phyloP scores from a whole-genome alignment of 2,113 vertebrate species.

The Petaurus breviceps region DNA sequence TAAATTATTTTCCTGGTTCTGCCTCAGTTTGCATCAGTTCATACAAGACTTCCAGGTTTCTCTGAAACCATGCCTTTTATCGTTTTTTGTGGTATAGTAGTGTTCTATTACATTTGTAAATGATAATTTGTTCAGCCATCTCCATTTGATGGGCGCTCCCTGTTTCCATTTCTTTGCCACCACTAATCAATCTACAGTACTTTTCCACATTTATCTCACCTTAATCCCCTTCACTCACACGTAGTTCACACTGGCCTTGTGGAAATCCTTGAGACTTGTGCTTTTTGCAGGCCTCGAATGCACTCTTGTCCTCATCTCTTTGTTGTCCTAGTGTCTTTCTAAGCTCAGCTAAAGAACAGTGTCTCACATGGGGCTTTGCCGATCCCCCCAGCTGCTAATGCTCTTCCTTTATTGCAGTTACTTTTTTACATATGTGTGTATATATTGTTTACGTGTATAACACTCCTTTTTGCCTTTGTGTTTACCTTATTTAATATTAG shows the following conservation, averaged over 20 bases:
- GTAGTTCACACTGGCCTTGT: not conserved
- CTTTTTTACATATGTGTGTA: not conserved
- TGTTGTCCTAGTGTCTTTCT: not conserved
- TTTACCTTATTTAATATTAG: not conserved
- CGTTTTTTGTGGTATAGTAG: not conserved
- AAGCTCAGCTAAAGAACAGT: not conserved
- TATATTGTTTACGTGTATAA: not conserved
- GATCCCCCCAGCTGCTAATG: not conserved
- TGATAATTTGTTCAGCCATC: not conserved
- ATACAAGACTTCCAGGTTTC: not conserved
- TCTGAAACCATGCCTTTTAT: not conserved
- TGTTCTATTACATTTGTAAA: no score
- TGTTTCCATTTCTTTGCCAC: not conserved
- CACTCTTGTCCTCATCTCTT: not conserved
- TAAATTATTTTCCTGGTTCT: not conserved
- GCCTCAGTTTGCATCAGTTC: not conserved
- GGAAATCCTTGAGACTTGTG: not conserved
- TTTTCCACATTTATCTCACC: not conserved
- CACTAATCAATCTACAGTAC: not conserved
- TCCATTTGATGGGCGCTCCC: not conserved
- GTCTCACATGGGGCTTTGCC: not conserved
- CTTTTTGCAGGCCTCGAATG: not conserved
- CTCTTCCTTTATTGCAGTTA: not conserved
- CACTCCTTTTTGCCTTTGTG: not conserved
- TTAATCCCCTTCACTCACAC: not conserved